phyloP scores from a whole-genome alignment of 2,888 invertebrate species.

The Microchrysa polita region DNA sequence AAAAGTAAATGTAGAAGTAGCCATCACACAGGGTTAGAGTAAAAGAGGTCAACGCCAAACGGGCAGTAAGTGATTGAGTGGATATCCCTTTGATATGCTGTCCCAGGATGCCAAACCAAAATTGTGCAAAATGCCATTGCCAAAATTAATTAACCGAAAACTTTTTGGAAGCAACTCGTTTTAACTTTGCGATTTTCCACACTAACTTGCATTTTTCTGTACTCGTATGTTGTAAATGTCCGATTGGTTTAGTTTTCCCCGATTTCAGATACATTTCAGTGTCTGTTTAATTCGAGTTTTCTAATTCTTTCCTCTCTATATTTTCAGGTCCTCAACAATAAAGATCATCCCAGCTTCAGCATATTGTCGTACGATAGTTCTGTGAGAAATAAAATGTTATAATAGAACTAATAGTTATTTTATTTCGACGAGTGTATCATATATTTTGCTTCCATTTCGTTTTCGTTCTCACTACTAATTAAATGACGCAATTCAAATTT shows the following conservation, averaged over 20 bases:
- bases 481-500: too few relatives aligned
- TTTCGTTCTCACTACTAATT: too few relatives aligned
- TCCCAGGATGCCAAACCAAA: neutral
- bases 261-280: neutral
- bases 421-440: too few relatives aligned
- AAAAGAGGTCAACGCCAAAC: neutral
- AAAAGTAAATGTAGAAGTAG: constrained; percentile 28
- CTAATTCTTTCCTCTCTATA: neutral
- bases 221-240: neutral
- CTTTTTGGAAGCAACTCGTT: neutral
- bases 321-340: constrained; percentile 24
- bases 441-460: too few relatives aligned
- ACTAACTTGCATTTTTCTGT: neutral
- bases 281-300: neutral
- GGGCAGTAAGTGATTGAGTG: constrained; percentile 27
- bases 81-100: neutral
- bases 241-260: too few relatives aligned
- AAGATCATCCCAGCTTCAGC: neutral
- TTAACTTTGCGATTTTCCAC: neutral
- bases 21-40: constrained; percentile 3
- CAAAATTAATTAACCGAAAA: constrained; percentile 13
- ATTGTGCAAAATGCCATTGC: neutral
- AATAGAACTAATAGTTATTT: neutral
- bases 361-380: constrained; percentile 32
- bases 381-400: constrained; percentile 34